Evolutionary conservation across 2,797 vertebrate genomes (phyloP), one percentile per base, ranked within the genome.

Genomic region (Scarus forsteni): DNA sequence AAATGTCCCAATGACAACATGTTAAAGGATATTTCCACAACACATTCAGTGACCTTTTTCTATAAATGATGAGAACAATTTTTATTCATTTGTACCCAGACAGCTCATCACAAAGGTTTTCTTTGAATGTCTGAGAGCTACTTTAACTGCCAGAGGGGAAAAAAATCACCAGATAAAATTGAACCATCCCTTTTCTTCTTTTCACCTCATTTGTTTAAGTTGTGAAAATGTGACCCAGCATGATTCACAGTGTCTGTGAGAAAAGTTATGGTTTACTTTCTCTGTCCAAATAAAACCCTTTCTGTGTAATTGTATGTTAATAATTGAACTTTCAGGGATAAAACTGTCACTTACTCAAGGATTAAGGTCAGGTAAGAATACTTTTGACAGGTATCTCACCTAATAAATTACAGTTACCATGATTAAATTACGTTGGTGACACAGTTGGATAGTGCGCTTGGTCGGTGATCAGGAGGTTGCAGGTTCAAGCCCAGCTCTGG

Each of bases 211-310:
- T 1, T 5, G 50, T 34, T 72, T 14, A 12, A 12, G 43, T 13
- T 51, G 60, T 75, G 43, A 51, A 72, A 65, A 64, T 57, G 56
- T 52, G 50, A 39, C 16, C 50, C 19, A 3, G 7, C 16, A 50
- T 80, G 63, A 67, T 60, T 38, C 54, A 72, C 55, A 14, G 54
- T 18, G 15, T 58, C 38, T 62, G 62, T 3, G 1, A 18, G 10
- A 42, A 9, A 12, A 7, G 13, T 11, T 42, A 40, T 45, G 50
- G 1, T 63, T n/a, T 1, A 12, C 3, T 12, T 3, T 49, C 11
- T 76, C 42, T 15, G 7, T 18, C 15, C n/a, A 27, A n/a, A 27
- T 53, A 48, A 6, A 16, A 45, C 27, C n/a, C 34, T 34, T 1
- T 59, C 1, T 35, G 12, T 27, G 15, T 55, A 40, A 34, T 40